These are phyloP conservation scores for Clepsis dumicolana DNA, from an alignment of 2,888 invertebrate species.

Conservation along the genomic window DNA sequence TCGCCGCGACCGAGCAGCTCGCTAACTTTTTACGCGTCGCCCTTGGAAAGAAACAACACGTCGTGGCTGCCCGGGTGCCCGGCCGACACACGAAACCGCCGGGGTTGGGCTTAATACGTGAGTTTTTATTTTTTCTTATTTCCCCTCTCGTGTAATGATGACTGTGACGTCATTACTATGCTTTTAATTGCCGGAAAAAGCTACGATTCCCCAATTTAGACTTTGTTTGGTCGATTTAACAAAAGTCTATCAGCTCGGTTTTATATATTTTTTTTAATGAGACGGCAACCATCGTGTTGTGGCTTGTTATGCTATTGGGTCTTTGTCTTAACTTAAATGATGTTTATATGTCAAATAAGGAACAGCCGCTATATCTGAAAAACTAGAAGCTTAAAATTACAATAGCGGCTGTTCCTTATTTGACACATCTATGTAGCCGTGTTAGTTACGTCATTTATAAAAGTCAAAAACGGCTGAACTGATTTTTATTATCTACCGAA, in stretches of 20 bases:
- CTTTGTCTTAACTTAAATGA: no score
- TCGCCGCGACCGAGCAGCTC: not conserved
- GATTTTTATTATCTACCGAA: no score
- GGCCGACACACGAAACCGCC: conserved; percentile 13
- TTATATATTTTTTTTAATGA: no score
- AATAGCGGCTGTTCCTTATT: no score
- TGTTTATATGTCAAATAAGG: no score
- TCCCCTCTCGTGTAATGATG: conserved; percentile 16
- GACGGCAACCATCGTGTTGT: not conserved
- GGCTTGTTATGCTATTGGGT: not conserved
- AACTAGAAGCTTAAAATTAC: no score
- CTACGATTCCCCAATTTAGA: not conserved
- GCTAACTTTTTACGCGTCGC: conserved; percentile 6
- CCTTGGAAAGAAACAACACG: conserved; percentile 7
- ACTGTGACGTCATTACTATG: conserved; percentile 8
- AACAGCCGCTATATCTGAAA: no score
- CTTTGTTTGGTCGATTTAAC: conserved; percentile 1
- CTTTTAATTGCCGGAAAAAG: conserved; percentile 17
- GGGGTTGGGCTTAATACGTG: conserved; percentile 19
- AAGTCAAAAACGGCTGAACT: no score
- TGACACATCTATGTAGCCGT: no score
- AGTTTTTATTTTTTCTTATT: conserved; percentile 20
- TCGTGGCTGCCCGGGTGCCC: conserved; percentile 4
- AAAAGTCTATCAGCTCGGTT: no score
- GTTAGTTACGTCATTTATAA: no score